These are phyloP conservation scores for Caenorhabditis afra DNA, from an alignment of 2,888 invertebrate species.

Conservation along the genomic window DNA sequence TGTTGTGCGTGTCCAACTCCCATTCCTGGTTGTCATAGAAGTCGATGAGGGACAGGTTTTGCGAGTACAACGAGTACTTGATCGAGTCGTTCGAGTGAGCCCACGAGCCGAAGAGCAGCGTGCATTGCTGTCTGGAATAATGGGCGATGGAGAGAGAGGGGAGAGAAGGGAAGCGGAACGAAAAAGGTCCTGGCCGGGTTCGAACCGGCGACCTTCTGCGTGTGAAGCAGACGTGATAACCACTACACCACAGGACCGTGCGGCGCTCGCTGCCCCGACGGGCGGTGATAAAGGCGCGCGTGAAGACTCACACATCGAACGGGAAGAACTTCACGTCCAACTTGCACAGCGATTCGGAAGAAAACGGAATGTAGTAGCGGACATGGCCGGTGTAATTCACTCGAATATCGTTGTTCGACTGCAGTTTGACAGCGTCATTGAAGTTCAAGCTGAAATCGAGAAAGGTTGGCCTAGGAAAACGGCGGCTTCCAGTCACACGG, in stretches of 20 bases:
- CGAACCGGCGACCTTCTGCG: conserved; percentile 73
- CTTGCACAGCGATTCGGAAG: conserved; percentile 78
- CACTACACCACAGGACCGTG: conserved; percentile 34
- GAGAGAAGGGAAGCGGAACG: not conserved
- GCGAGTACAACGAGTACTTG: conserved; percentile 77
- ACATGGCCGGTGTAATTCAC: conserved; percentile 80
- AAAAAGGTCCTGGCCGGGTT: conserved; percentile 69
- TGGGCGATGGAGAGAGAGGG: no score
- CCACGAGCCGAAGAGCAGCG: conserved; percentile 79
- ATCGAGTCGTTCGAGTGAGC: conserved; percentile 80
- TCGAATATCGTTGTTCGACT: conserved; percentile 79
- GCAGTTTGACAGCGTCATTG: conserved; percentile 78
- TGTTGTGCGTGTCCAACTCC: conserved; percentile 76
- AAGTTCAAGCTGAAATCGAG: conserved; percentile 75
- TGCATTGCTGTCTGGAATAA: conserved; percentile 75
- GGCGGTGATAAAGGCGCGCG: not conserved
- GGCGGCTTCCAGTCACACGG: no score
- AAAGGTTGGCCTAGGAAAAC: not conserved
- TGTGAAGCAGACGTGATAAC: conserved; percentile 74
- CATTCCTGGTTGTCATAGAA: conserved; percentile 81
- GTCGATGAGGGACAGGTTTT: conserved; percentile 77
- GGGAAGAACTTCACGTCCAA: conserved; percentile 80
- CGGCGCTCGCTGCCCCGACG: not conserved
- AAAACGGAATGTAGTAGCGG: conserved; percentile 78
- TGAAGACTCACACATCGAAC: conserved; percentile 76